Percentiles rank a stretch among this genome's conserved stretches.
These are phyloP conservation scores for Myrmophylax atrothorax DNA, from an alignment of 2,113 vertebrate genomes.

Conservation along the genomic window DNA sequence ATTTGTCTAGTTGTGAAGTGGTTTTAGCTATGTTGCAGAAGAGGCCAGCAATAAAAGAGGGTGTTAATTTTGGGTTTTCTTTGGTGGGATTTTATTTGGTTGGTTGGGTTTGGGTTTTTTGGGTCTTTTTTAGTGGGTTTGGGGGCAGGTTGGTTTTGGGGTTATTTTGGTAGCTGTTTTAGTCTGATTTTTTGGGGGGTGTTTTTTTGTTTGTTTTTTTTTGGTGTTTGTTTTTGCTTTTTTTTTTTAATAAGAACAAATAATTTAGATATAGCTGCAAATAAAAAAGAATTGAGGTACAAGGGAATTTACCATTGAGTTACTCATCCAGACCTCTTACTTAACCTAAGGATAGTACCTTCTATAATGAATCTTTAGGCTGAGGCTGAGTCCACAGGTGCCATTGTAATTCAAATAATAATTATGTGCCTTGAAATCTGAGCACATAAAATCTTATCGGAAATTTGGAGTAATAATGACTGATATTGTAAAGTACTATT, in stretches of 20 bases:
- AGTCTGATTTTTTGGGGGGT: no score
- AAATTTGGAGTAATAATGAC: background rate
- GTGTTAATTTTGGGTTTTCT: background rate
- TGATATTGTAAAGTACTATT: background rate
- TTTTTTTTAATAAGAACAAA: background rate
- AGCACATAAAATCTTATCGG: background rate
- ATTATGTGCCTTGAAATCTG: background rate
- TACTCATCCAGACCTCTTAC: background rate
- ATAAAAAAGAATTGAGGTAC: background rate
- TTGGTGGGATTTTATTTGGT: background rate
- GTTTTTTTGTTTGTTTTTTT: background rate
- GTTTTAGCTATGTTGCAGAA: background rate
- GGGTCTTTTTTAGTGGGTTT: no score
- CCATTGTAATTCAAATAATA: background rate
- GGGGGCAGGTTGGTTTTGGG: no score
- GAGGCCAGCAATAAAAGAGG: background rate
- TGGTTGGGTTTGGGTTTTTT: no score
- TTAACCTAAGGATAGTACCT: background rate
- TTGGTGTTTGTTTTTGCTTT: background rate
- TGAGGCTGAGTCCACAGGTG: fast-evolving
- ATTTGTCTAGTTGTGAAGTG: background rate
- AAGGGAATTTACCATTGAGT: background rate
- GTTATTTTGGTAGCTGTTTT: background rate
- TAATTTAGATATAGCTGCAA: background rate
- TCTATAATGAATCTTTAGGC: background rate